Base-by-base conservation (phyloP, 2,797 vertebrate species). In the Sandelia bainsii region DNA sequence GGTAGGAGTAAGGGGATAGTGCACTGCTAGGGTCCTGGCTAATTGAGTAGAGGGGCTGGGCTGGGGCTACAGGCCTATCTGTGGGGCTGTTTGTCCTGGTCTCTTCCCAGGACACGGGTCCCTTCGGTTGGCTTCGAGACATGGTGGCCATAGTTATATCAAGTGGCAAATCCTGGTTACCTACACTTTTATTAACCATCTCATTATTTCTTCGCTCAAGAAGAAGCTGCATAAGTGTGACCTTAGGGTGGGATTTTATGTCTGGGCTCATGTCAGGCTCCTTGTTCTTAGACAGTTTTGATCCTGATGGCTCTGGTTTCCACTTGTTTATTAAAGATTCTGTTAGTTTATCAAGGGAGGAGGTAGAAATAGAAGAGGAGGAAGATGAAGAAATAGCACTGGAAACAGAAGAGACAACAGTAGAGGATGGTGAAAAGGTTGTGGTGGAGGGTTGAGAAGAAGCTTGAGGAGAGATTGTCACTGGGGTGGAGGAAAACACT, bases 161-260 rank as follows among this genome's bases (percentile, higher is more conserved):
- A 69, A 93, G 90, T 74, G 94, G 95, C 60, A 93, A 88, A 87
- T 96, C 95, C 83, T 95, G 94, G 92, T 94, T 91, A 76, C 92
- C 93, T 53, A 56, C 75, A 42, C 72, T 93, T 92, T 94, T 95
- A 87, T 96, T 96, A 62, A 72, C 76, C 69, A 90, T 95, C 25
- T 98, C 96, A 67, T 96, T 97, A 87, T 94, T 97, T 89, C 96
- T 96, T 89, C 96, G 97, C 59, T 98, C 98, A 45, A 99, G 95
- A 42, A 99, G 95, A 83, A 99, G 93, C 65, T 99, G 98, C 94
- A 99, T 97, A 8, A 99, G 94, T 0, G 98, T 99, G 79, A 99
- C 95, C 83, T 98, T 98, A 69, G 98, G 96, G 86, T 98, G 96
- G 42, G 97, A 94, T 92, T 97, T 98, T 22, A 96, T 84, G 79